Base-by-base conservation (phyloP, 2,797 vertebrate genomes). In the Clarias pachynema region DNA sequence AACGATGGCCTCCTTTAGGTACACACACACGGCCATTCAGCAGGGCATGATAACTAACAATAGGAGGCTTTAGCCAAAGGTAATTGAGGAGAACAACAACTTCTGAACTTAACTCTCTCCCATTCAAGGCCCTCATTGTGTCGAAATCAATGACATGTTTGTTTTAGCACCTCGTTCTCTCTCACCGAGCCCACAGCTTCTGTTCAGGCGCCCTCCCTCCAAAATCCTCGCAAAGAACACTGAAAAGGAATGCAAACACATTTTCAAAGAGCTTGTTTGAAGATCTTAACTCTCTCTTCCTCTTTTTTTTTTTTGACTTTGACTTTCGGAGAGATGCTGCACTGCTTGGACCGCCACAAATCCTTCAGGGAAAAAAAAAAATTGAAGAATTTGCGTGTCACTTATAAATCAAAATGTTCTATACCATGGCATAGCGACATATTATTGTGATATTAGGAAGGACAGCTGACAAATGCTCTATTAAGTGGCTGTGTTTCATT, bases 1-100 rank as follows among this genome's bases (percentile, higher is more conserved):
- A 87, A 62, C 86, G 70, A 79, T 56, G 9, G 60, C 69, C 73
- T 80, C 81, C 79, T 87, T 88, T 79, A 89, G 77, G 63, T 80
- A 87, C 83, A 12, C 89, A 83, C 83, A 90, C 91, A 91, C 44
- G 53, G 87, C 84, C 84, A 84, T 84, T 91, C 88, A 92, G 89
- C 84, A 73, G 59, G 89, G 82, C 80, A 80, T 84, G 88, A 91
- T 75, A 74, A 77, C 74, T 26, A 40, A 91, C 90, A 93, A 91
- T 90, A 86, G 86, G 82, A 66, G 60, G 20, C 79, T 86, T 86
- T 24, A 91, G 90, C 87, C 83, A 86, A 78, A 89, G 87, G 89
- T 91, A 90, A 92, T 93, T 93, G 90, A 90, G 90, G 77, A 86
- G 87, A 88, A 87, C 75, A 86, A 83, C 84, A 88, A 68, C 83